These are phyloP conservation scores for Aramus guarauna DNA, from an alignment of 2,113 vertebrate genomes.

Conservation along the genomic window DNA sequence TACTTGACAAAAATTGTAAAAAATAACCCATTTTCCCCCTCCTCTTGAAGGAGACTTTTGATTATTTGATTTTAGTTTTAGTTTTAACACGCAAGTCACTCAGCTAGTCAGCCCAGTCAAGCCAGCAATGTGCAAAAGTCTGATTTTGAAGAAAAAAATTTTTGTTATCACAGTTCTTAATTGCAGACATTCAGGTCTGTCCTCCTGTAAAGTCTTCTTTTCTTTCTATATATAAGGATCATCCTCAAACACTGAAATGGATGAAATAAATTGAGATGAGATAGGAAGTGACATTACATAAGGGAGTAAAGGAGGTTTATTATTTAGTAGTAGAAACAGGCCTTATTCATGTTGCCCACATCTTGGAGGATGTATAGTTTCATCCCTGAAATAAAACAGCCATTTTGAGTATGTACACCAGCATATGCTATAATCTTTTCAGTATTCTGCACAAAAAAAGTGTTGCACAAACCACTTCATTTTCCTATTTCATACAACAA, in stretches of 20 bases:
- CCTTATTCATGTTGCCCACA: not conserved
- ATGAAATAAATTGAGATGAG: not conserved
- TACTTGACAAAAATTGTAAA: not conserved
- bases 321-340: not conserved
- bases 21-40: not conserved
- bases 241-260: not conserved
- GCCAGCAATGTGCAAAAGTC: not conserved
- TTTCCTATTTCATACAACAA: not conserved
- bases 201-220: not conserved
- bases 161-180: not conserved
- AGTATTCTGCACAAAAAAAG: not conserved
- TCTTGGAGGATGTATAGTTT: not conserved
- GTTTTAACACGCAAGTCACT: not conserved
- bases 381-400: not conserved
- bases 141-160: not conserved
- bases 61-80: not conserved
- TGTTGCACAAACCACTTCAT: not conserved
- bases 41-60: not conserved
- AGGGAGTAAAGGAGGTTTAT: not conserved
- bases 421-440: not conserved
- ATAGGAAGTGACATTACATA: not conserved
- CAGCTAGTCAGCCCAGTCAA: not conserved
- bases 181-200: not conserved
- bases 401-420: not conserved
- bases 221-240: not conserved